Evolutionary conservation across 2,797 vertebrate genomes (phyloP).

Genomic region (Neoniphon sammara): DNA sequence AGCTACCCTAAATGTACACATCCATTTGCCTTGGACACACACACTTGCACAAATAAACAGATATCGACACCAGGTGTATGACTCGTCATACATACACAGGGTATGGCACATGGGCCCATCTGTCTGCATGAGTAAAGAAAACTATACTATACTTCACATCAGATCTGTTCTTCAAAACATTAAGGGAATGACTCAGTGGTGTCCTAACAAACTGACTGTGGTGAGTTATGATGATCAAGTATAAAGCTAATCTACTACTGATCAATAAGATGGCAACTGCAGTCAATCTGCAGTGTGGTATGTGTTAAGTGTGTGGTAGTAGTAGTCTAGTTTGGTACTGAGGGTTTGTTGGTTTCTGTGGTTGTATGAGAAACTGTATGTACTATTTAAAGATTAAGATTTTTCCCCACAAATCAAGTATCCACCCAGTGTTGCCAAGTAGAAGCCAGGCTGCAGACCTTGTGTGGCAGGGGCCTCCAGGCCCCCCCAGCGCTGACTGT

Average conservation of each 20-base stretch:
- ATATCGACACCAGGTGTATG: no score
- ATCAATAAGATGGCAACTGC: background rate
- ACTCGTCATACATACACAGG: no score
- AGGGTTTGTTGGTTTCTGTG: background rate
- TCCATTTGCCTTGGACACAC: background rate
- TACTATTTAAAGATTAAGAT: background rate
- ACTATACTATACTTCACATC: background rate
- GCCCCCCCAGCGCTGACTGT: slow-evolving; percentile 96
- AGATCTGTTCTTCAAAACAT: background rate
- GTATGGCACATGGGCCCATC: background rate
- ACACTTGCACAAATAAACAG: no score
- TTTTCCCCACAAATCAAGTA: background rate
- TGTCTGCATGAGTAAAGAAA: background rate
- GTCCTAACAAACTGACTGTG: background rate
- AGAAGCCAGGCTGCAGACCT: slow-evolving; percentile 94
- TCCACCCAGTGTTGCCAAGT: slow-evolving; percentile 29
- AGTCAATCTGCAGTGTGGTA: background rate
- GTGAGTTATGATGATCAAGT: no score
- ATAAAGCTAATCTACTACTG: no score
- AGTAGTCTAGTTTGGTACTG: no score
- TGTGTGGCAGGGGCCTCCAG: slow-evolving; percentile 95
- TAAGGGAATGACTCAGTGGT: background rate
- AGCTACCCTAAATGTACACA: slow-evolving; percentile 32
- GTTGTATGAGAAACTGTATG: background rate
- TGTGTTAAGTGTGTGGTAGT: background rate